Percentiles rank a stretch among this genome's conserved stretches.
Conservation (phyloP, 2,888 invertebrate species). For the Serripes groenlandicus region DNA sequence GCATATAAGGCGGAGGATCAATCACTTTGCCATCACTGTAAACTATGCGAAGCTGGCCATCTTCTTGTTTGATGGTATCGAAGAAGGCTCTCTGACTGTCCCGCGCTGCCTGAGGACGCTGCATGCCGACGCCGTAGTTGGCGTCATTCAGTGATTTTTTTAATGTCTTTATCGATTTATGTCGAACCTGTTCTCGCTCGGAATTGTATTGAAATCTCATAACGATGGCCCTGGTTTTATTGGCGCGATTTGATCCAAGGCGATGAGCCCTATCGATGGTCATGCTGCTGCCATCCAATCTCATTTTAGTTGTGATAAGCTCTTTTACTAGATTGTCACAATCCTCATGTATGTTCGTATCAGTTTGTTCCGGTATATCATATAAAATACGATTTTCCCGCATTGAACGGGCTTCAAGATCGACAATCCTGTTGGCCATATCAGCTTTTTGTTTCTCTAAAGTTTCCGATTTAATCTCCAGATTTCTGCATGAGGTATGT, state of each 20-base stretch:
- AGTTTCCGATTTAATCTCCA: background rate
- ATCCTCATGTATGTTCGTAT: constrained; percentile 3
- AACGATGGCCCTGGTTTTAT: constrained; percentile 28
- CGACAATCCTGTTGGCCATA: constrained; percentile 6
- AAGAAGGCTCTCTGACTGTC: constrained; percentile 16
- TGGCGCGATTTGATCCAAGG: constrained; percentile 16
- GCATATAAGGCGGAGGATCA: background rate
- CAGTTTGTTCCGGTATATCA: constrained; percentile 15
- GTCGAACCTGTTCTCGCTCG: constrained; percentile 27
- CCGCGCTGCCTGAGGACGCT: constrained; percentile 3
- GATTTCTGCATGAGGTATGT: background rate
- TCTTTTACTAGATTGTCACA: constrained; percentile 1
- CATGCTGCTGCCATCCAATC: background rate
- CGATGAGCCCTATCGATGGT: constrained; percentile 28
- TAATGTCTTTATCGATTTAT: constrained; percentile 1
- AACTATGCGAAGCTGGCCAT: background rate
- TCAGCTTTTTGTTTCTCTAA: background rate
- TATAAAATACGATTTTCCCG: constrained; percentile 34
- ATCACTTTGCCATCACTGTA: background rate
- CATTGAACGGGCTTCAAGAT: constrained; percentile 30
- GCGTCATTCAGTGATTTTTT: constrained; percentile 4
- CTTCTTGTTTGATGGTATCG: background rate
- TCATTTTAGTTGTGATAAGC: background rate
- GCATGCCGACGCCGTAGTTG: constrained; percentile 23
- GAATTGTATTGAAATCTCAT: constrained; percentile 26